Percentiles rank a stretch among this genome's conserved stretches.
These are phyloP conservation scores for Anguilla pacifica DNA, from an alignment of 2,797 vertebrate genomes.

Conservation along the genomic window DNA sequence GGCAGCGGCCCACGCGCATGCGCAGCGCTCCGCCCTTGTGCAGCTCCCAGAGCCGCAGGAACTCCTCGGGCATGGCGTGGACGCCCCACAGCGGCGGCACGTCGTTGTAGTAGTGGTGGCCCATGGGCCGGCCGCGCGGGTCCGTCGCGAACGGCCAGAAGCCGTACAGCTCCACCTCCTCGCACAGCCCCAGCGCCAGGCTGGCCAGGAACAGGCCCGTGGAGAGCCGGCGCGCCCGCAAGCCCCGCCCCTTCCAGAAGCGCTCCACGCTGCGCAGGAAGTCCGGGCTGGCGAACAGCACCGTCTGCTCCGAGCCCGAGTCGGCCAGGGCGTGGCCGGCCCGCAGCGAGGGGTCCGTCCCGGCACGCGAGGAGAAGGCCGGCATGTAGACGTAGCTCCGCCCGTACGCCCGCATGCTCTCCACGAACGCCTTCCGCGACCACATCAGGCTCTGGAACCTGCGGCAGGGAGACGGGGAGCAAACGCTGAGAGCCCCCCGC, in stretches of 20 bases:
- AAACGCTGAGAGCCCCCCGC: background rate
- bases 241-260: constrained; percentile 89
- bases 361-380: constrained; percentile 92
- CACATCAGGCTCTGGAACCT: constrained; percentile 95
- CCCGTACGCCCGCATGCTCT: constrained; percentile 89
- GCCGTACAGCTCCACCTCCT: constrained; percentile 91
- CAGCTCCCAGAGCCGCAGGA: constrained; percentile 93
- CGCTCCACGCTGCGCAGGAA: constrained; percentile 88
- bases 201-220: constrained; percentile 94
- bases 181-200: constrained; percentile 88
- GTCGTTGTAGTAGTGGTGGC: constrained; percentile 97
- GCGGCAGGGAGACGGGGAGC: constrained; percentile 16
- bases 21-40: constrained; percentile 87
- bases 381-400: constrained; percentile 96
- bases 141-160: constrained; percentile 94
- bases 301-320: constrained; percentile 82
- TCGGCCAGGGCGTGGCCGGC: constrained; percentile 87
- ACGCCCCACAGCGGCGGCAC: constrained; percentile 86
- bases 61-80: constrained; percentile 98
- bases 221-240: constrained; percentile 90
- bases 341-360: constrained; percentile 88
- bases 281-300: constrained; percentile 94
- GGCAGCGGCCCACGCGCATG: constrained; percentile 82
- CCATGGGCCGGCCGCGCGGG: constrained; percentile 80
- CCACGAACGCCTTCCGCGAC: constrained; percentile 90